Conservation (phyloP, 2,797 vertebrate species). For the Dipus sagitta region DNA sequence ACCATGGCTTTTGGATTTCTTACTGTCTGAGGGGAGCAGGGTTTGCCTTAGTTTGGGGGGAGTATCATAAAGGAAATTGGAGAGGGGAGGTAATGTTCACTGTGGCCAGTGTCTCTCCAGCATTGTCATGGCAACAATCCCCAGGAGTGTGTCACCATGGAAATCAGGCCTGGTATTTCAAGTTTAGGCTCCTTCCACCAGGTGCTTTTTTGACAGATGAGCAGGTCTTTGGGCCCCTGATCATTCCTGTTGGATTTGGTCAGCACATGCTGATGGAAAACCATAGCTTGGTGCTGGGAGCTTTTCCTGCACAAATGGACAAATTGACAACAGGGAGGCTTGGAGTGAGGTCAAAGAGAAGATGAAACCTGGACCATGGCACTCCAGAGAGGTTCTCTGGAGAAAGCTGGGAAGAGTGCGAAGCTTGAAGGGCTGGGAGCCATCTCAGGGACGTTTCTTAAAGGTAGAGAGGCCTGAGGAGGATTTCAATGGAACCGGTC, state of each 20-base stretch:
- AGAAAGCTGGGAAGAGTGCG: not conserved
- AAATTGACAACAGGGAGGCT: not conserved
- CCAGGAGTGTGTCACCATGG: constrained; percentile 72
- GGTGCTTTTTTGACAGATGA: constrained; percentile 40
- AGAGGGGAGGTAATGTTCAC: constrained; percentile 36
- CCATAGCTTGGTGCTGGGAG: not conserved
- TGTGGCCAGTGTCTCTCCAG: constrained; percentile 59
- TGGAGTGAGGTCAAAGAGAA: not conserved
- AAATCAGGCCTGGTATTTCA: constrained; percentile 60
- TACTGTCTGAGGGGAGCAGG: not conserved
- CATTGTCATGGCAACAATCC: constrained; percentile 75
- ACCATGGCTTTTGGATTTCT: not conserved
- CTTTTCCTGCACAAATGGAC: not conserved
- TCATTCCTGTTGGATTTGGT: not conserved
- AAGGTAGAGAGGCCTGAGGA: not conserved
- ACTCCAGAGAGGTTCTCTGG: not conserved
- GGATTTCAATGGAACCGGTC: not conserved
- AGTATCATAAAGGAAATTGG: not conserved
- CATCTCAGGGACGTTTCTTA: not conserved
- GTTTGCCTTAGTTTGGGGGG: constrained; percentile 29
- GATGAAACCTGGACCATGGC: not conserved
- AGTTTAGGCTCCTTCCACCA: constrained; percentile 57
- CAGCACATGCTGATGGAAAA: constrained; percentile 26
- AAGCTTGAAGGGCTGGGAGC: not conserved
- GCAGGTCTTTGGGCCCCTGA: not conserved